Base-by-base conservation (phyloP, 2,888 invertebrate species). In the Hydraecia micacea region DNA sequence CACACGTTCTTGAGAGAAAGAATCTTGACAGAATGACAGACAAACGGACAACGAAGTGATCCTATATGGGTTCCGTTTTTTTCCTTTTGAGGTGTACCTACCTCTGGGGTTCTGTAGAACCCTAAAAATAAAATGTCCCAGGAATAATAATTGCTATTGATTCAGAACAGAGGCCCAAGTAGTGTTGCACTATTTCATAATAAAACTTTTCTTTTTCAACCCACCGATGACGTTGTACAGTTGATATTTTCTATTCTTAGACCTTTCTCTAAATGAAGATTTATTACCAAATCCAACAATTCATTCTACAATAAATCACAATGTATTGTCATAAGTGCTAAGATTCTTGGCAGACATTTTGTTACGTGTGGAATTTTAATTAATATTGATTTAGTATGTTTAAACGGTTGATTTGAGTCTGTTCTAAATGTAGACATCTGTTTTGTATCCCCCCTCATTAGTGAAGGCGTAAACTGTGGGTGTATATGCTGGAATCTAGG, bases 361-460 rank as follows among this genome's bases (percentile, higher is more conserved):
- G 39, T 55, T 62, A 75, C 58, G 42, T 36, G 15, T 25, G 77
- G 76, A 73, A 87, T 86, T 86, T 81, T 75, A 86, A 86, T 87
- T 55, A 60, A 55, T 72, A 87, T 75, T 86, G 67, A 86, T 81
- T n/a, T 66, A 25, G 58, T 58, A 32, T 75, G 39, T 83, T 73
- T 65, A 70, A 77, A 67, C 46, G 66, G 66, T 78, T 73, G 55
- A 87, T 77, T 66, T 68, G 49, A 58, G 58, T 28, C 28, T 28
- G 70, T 71, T 72, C 15, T 21, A 39, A 55, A 65, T 39, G 8
- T 8, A 39, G 63, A 7, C 80, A 73, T 83, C 76, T 85, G 83
- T 25, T 81, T 74, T 39, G 13, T 66, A 66, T 83, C 75, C 15
- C 21, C 2, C 13, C 42, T 83, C 71, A 80, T 77, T 75, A 36